Percentiles rank a stretch among this genome's conserved stretches.
These are phyloP conservation scores for Congeria kusceri DNA, from an alignment of 2,888 invertebrate species.

Conservation along the genomic window DNA sequence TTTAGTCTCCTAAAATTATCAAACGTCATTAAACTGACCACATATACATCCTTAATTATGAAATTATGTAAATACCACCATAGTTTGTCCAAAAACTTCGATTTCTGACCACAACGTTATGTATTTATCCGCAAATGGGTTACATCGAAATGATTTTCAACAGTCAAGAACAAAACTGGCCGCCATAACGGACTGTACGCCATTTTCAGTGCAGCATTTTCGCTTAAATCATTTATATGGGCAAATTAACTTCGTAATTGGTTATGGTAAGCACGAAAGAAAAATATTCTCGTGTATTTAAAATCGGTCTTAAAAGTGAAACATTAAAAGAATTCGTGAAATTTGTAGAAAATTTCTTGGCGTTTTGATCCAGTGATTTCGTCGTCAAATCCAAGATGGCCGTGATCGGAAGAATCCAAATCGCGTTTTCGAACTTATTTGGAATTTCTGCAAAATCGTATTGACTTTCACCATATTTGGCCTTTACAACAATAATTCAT, in stretches of 20 bases:
- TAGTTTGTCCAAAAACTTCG: no score
- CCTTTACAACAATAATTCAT: not conserved
- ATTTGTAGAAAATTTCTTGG: constrained; percentile 19
- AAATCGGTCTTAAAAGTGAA: constrained; percentile 17
- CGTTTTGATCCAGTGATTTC: constrained; percentile 26
- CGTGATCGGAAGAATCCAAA: constrained; percentile 29
- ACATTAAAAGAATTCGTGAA: not conserved
- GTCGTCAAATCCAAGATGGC: constrained; percentile 49
- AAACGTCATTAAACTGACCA: no score
- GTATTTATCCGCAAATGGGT: no score
- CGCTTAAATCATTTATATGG: constrained; percentile 19
- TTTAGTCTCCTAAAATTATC: no score
- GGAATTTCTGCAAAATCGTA: constrained; percentile 6
- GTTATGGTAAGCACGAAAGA: constrained; percentile 42
- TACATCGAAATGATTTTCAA: no score
- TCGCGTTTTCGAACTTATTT: not conserved
- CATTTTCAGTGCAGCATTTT: constrained; percentile 41
- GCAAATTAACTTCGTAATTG: constrained; percentile 11
- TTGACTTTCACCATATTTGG: not conserved
- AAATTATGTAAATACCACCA: no score
- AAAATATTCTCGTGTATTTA: constrained; percentile 24
- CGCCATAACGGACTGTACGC: constrained; percentile 53
- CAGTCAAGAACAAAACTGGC: not conserved
- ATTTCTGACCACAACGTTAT: no score
- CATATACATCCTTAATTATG: no score